A percentile compares a stretch with the other conserved stretches of the same genome.
These are phyloP conservation scores for Irena cyanogastra DNA, from an alignment of 2,113 vertebrate genomes.

Conservation along the genomic window DNA sequence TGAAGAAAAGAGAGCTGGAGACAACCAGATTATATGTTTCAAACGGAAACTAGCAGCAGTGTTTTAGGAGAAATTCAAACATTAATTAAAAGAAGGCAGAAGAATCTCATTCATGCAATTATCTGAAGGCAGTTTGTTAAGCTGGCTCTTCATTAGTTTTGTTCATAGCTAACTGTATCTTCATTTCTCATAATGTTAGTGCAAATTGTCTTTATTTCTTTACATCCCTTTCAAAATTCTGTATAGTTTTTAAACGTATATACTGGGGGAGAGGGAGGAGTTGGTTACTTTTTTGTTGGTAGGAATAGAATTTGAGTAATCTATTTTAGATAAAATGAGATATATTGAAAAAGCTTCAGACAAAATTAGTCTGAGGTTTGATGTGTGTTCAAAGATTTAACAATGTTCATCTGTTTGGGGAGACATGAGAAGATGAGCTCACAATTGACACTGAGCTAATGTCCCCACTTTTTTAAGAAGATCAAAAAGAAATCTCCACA, in stretches of 20 bases:
- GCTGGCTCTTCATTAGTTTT: neutral
- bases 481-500: neutral
- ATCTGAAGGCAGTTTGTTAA: neutral
- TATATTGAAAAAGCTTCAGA: neutral
- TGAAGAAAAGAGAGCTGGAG: neutral
- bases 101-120: neutral
- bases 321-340: neutral
- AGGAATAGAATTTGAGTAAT: neutral
- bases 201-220: neutral
- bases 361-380: neutral
- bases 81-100: neutral
- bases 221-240: neutral
- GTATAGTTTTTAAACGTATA: neutral
- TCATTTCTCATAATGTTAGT: neutral
- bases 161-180: neutral
- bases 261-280: fast-evolving
- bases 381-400: neutral
- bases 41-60: neutral
- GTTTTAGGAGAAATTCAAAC: neutral
- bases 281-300: neutral
- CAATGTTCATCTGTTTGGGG: neutral
- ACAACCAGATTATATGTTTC: neutral
- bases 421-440: neutral
- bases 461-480: neutral
- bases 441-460: neutral